A percentile compares a stretch with the other conserved stretches of the same genome.
Evolutionary conservation across 2,797 vertebrate species (phyloP).

Genomic region (Heteromormyrus szaboi): DNA sequence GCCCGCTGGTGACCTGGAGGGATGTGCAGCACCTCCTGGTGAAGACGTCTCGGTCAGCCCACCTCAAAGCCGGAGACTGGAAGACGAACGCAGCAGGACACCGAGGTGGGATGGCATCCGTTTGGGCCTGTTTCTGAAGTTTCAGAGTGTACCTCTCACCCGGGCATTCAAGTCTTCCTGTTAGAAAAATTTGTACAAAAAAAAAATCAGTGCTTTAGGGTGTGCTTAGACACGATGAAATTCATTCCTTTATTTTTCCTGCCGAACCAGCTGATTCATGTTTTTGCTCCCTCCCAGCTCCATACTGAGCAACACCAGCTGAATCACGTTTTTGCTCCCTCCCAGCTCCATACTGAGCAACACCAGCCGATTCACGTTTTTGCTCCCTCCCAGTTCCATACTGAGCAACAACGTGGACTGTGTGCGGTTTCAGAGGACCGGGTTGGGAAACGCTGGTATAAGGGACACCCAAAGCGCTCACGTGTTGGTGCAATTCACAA

Average conservation of each 20-base stretch:
- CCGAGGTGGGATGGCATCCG: slow-evolving; percentile 54
- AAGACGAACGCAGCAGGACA: slow-evolving; percentile 69
- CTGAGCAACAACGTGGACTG: not conserved
- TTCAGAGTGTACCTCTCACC: not conserved
- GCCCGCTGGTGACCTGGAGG: slow-evolving; percentile 77
- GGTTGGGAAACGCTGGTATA: not conserved
- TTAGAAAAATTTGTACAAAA: not conserved
- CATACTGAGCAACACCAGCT: not conserved
- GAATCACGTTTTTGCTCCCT: too few relatives aligned
- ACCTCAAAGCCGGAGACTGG: slow-evolving; percentile 81
- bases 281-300: not conserved
- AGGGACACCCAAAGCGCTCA: not conserved
- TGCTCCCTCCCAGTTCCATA: too few relatives aligned
- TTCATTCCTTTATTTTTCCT: not conserved
- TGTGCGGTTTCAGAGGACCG: not conserved
- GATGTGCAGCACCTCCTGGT: slow-evolving; percentile 82
- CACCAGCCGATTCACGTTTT: too few relatives aligned
- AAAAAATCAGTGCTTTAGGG: not conserved
- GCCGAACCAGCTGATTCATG: not conserved
- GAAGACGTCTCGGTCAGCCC: slow-evolving; percentile 65
- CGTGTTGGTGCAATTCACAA: not conserved
- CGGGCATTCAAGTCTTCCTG: not conserved
- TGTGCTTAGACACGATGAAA: not conserved
- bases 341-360: too few relatives aligned
- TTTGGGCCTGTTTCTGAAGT: not conserved